phyloP scores from a whole-genome alignment of 2,797 vertebrate genomes.

The Brachyalestes nurse region DNA sequence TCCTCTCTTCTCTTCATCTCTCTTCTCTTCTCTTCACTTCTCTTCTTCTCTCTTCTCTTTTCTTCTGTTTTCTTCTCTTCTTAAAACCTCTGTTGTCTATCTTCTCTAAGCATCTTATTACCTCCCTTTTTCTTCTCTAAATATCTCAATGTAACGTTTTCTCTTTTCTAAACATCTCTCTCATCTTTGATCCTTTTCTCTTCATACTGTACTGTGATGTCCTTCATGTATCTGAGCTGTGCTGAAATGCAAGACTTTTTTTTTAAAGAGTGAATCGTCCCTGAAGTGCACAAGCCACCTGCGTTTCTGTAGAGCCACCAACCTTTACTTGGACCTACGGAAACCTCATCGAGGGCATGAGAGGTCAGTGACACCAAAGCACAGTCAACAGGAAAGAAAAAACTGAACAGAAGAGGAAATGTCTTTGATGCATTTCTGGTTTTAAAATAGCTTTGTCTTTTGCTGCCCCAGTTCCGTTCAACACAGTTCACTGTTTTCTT shows the following conservation, averaged over 20 bases:
- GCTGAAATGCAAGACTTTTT: background rate
- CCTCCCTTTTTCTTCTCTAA: background rate
- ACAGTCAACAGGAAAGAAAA: background rate
- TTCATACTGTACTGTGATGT: too few relatives aligned
- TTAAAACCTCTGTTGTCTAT: background rate
- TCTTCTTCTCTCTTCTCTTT: background rate
- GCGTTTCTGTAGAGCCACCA: slow-evolving; percentile 89
- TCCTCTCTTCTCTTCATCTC: too few relatives aligned
- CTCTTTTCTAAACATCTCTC: too few relatives aligned
- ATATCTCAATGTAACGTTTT: too few relatives aligned
- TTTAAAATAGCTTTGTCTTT: too few relatives aligned
- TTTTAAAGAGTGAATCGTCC: slow-evolving; percentile 87
- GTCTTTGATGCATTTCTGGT: too few relatives aligned
- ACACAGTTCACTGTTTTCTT: too few relatives aligned
- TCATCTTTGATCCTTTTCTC: too few relatives aligned
- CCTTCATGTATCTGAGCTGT: too few relatives aligned
- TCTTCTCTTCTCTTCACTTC: too few relatives aligned
- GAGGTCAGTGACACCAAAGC: slow-evolving; percentile 77
- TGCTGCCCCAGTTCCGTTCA: too few relatives aligned
- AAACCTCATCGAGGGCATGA: slow-evolving; percentile 86
- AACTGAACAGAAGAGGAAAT: background rate
- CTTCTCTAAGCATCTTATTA: too few relatives aligned
- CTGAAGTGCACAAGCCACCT: slow-evolving; percentile 87
- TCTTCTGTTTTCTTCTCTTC: background rate
- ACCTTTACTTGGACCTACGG: slow-evolving; percentile 91